Conservation (phyloP, 2,888 invertebrate genomes). For the Sphinx pinastri region DNA sequence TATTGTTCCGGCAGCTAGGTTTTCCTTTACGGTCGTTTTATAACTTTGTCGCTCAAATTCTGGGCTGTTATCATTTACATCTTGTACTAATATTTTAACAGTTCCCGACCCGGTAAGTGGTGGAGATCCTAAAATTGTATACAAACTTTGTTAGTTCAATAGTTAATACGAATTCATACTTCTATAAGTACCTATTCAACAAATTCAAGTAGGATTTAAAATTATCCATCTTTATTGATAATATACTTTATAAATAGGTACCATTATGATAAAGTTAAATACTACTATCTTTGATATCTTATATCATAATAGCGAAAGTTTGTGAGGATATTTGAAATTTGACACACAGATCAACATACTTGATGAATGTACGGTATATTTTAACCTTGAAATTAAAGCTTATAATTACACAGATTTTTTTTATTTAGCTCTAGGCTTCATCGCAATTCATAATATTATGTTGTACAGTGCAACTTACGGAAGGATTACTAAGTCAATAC, state of each 20-base stretch:
- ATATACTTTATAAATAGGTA: too few species aligned
- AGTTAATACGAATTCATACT: too few species aligned
- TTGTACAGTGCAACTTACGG: not conserved
- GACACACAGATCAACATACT: not conserved
- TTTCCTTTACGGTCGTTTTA: slow-evolving; percentile 91
- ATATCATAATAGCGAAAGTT: not conserved
- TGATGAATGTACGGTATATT: not conserved
- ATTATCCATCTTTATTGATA: too few species aligned
- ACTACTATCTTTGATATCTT: too few species aligned
- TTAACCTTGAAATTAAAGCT: not conserved
- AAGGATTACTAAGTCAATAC: not conserved
- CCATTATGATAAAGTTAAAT: too few species aligned
- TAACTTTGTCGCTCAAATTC: slow-evolving; percentile 93
- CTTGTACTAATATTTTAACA: slow-evolving; percentile 94
- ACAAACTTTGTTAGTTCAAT: slow-evolving; percentile 25
- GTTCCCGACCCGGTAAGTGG: slow-evolving; percentile 96
- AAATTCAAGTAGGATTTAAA: too few species aligned
- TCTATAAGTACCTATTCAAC: too few species aligned
- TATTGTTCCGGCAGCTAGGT: slow-evolving; percentile 89
- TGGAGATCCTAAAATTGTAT: slow-evolving; percentile 89
- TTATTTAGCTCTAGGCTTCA: too few species aligned
- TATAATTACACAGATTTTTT: not conserved
- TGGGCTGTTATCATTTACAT: slow-evolving; percentile 97
- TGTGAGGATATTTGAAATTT: not conserved
- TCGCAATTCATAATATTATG: too few species aligned